Evolutionary conservation across 2,113 vertebrate species (phyloP).

Genomic region (Nestor notabilis): DNA sequence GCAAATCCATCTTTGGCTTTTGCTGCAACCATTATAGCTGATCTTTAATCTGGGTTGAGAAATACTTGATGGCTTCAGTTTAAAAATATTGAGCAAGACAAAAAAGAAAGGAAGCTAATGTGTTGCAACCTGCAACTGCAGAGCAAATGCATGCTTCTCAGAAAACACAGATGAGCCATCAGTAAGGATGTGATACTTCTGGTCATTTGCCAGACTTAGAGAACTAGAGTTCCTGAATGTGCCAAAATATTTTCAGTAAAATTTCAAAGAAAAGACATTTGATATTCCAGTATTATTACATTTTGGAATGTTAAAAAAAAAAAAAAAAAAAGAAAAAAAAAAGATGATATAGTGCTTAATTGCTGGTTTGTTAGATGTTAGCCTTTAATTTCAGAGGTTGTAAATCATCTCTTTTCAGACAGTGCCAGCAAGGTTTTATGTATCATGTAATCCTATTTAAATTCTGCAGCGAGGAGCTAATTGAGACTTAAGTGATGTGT

Average conservation of each 20-base stretch:
- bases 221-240: background rate
- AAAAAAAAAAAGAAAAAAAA: background rate
- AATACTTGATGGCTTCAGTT: background rate
- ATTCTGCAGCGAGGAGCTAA: slow-evolving; percentile 37
- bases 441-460: slow-evolving; percentile 48
- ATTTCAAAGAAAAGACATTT: background rate
- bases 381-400: background rate
- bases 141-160: background rate
- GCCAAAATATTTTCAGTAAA: background rate
- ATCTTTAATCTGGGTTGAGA: background rate
- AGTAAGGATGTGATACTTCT: background rate
- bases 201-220: background rate
- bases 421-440: slow-evolving; percentile 2
- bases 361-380: background rate
- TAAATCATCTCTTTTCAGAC: slow-evolving; percentile 20
- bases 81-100: background rate
- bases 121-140: background rate
- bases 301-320: background rate
- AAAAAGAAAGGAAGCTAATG: background rate
- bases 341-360: background rate
- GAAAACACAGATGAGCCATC: background rate
- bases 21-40: background rate
- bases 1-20: background rate
- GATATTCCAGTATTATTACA: background rate
- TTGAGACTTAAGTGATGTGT: slow-evolving; percentile 51